Conservation (phyloP, 2,113 vertebrate species). For the Barnardius zonarius region DNA sequence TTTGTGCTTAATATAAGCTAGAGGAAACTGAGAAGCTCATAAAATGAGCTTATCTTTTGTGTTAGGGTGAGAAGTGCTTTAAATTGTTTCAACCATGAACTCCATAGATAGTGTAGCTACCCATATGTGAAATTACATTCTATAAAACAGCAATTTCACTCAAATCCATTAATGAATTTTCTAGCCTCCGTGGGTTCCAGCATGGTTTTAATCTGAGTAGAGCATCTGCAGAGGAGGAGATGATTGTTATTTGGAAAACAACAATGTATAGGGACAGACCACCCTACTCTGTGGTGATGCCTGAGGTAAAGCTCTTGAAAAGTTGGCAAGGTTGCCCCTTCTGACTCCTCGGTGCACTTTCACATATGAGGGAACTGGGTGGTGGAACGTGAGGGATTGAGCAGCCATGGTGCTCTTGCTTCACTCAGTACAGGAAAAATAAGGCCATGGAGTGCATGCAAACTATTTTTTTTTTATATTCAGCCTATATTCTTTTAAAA, state of each 20-base stretch:
- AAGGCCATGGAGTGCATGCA: not conserved
- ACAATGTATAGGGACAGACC: not conserved
- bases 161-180: constrained; percentile 64
- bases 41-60: constrained; percentile 28
- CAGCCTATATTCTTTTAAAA: not conserved
- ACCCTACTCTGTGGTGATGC: not conserved
- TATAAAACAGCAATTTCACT: constrained; percentile 66
- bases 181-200: constrained; percentile 22
- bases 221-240: constrained; percentile 48
- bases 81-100: constrained; percentile 60
- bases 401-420: not conserved
- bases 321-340: not conserved
- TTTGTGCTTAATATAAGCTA: constrained; percentile 1
- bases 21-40: constrained; percentile 29
- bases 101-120: constrained; percentile 31
- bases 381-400: not conserved
- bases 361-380: not conserved
- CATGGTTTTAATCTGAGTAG: constrained; percentile 55
- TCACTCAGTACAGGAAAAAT: not conserved
- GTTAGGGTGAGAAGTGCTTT: constrained; percentile 30
- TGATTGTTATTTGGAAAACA: not conserved
- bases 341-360: not conserved
- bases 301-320: not conserved
- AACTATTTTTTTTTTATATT: not conserved
- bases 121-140: constrained; percentile 73